phyloP scores from a whole-genome alignment of 1,140 invertebrate species.

The Branchinecta lindahli region DNA sequence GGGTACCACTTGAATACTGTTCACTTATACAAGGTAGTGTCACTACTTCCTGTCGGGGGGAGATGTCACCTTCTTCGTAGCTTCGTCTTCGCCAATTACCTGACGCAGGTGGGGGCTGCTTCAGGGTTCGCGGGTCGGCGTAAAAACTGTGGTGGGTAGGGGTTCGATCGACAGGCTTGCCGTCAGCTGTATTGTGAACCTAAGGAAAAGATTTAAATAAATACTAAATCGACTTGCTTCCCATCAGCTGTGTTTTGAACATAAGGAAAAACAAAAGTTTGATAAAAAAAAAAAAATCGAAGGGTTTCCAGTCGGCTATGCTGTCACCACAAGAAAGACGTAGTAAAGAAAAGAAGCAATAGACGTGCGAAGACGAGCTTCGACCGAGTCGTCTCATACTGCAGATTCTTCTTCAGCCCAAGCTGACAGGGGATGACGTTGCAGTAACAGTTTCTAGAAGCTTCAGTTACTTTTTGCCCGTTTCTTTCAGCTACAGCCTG shows the following conservation, averaged over 20 bases:
- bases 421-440: no score
- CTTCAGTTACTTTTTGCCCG: no score
- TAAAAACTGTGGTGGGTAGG: background rate
- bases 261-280: background rate
- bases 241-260: conserved; percentile 14
- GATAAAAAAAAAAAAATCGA: no score
- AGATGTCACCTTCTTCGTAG: conserved; percentile 75
- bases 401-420: no score
- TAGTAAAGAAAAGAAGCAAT: no score
- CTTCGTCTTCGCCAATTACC: conserved; percentile 52
- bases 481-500: no score
- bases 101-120: conserved; percentile 23
- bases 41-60: conserved; percentile 35
- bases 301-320: no score
- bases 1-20: conserved; percentile 50
- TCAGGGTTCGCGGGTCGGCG: background rate
- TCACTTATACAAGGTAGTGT: conserved; percentile 29
- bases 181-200: conserved; percentile 7
- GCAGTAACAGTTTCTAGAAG: no score
- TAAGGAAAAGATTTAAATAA: conserved; percentile 15
- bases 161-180: background rate
- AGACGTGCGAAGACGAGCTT: no score
- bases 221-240: no score
- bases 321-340: no score
- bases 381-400: no score